Percentiles rank a stretch among this genome's conserved stretches.
Conservation (phyloP, 2,888 invertebrate genomes). For the Nymphalis urticae region DNA sequence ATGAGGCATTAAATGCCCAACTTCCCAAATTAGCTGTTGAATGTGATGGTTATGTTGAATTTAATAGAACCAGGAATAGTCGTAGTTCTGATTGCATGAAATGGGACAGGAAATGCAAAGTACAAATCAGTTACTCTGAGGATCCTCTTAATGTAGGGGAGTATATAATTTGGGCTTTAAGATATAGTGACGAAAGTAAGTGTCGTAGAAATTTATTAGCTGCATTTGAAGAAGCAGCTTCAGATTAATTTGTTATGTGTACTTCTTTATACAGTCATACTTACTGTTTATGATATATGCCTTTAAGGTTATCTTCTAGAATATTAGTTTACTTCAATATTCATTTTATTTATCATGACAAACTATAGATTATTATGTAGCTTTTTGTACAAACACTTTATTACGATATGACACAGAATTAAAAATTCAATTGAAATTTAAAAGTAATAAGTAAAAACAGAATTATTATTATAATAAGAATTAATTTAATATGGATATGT, state of each 20-base stretch:
- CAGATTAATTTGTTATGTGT: slow-evolving; percentile 44
- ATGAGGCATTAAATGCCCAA: slow-evolving; percentile 67
- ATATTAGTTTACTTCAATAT: too few species aligned
- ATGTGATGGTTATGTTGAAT: slow-evolving; percentile 74
- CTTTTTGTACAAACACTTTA: neutral
- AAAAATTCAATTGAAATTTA: neutral
- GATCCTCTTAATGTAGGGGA: slow-evolving; percentile 77
- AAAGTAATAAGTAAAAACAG: neutral
- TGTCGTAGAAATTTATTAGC: slow-evolving; percentile 82
- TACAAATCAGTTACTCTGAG: slow-evolving; percentile 83
- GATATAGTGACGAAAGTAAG: slow-evolving; percentile 83
- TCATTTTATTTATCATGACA: slow-evolving; percentile 8
- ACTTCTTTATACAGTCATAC: neutral
- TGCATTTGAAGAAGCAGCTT: slow-evolving; percentile 72
- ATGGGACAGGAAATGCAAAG: slow-evolving; percentile 83
- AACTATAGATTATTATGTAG: slow-evolving; percentile 4
- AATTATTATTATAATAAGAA: too few species aligned
- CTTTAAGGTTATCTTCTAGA: too few species aligned
- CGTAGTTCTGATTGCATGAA: slow-evolving; percentile 70
- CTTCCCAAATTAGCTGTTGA: slow-evolving; percentile 71
- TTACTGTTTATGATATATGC: too few species aligned
- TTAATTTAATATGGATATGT: too few species aligned
- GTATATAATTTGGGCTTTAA: slow-evolving; percentile 82
- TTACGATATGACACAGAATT: neutral
- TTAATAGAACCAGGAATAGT: slow-evolving; percentile 65